These are phyloP conservation scores for Drosophila borealis DNA, from an alignment of 2,888 invertebrate species.

Conservation along the genomic window DNA sequence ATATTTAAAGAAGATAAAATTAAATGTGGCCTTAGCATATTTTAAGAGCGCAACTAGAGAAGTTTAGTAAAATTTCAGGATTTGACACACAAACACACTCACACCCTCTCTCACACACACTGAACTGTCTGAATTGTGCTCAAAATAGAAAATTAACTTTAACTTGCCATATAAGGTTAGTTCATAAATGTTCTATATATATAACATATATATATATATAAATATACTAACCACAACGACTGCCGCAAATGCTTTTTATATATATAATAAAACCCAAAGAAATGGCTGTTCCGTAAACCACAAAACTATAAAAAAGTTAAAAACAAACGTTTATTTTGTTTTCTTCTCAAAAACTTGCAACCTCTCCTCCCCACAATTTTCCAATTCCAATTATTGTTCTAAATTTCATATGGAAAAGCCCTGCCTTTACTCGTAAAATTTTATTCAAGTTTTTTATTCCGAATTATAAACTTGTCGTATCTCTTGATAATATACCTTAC, in stretches of 20 bases:
- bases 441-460: slow-evolving; percentile 36
- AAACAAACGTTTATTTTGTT: slow-evolving; percentile 2
- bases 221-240: slow-evolving; percentile 55
- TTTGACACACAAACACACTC: slow-evolving; percentile 39
- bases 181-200: slow-evolving; percentile 29
- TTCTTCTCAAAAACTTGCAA: slow-evolving; percentile 2
- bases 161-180: slow-evolving; percentile 46
- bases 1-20: slow-evolving; percentile 54
- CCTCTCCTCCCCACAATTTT: not conserved
- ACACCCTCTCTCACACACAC: not conserved
- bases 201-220: slow-evolving; percentile 1
- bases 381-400: slow-evolving; percentile 10
- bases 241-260: slow-evolving; percentile 70
- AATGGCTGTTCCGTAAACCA: slow-evolving; percentile 44
- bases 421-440: slow-evolving; percentile 53
- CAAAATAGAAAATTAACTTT: slow-evolving; percentile 43
- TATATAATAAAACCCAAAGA: slow-evolving; percentile 26
- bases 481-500: slow-evolving; percentile 40
- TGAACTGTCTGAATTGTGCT: slow-evolving; percentile 56
- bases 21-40: slow-evolving; percentile 78
- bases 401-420: slow-evolving; percentile 6
- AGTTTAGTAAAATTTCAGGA: slow-evolving; percentile 40
- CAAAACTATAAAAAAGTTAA: not conserved
- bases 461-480: slow-evolving; percentile 21
- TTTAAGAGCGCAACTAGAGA: slow-evolving; percentile 62